A percentile compares a stretch with the other conserved stretches of the same genome.
phyloP scores from a whole-genome alignment of 35 echinoderm and acorn worm species.

The Amphiura filiformis region DNA sequence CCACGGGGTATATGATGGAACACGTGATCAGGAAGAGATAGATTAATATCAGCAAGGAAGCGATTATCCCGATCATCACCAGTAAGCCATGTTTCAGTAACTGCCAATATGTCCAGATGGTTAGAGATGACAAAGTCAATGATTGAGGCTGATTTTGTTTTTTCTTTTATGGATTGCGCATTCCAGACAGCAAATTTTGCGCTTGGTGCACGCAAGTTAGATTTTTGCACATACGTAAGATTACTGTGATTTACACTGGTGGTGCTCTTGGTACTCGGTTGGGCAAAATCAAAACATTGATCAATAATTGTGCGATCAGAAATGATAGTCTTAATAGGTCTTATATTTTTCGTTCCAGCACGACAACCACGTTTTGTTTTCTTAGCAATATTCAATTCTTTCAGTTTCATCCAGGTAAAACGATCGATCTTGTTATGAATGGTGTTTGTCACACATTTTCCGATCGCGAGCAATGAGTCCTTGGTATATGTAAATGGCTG shows the following conservation, averaged over 20 bases:
- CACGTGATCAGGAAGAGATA: too few relatives aligned
- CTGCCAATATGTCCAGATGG: too few relatives aligned
- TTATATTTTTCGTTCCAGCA: neutral
- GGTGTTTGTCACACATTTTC: neutral
- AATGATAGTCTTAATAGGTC: neutral
- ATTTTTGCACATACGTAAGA: neutral
- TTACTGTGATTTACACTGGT: neutral
- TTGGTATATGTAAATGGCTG: neutral
- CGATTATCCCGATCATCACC: too few relatives aligned
- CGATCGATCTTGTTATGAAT: neutral
- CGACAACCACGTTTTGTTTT: neutral
- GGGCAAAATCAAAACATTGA: neutral
- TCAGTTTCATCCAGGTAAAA: neutral
- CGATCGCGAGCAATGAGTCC: neutral
- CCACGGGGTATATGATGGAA: too few relatives aligned
- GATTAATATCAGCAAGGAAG: too few relatives aligned
- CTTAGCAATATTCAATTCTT: neutral
- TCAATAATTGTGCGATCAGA: neutral
- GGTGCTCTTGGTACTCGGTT: neutral
- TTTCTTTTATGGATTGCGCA: neutral
- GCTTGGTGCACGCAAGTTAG: neutral
- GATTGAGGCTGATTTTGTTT: too few relatives aligned
- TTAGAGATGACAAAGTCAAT: too few relatives aligned
- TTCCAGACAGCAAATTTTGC: neutral
- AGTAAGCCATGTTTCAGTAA: too few relatives aligned